phyloP scores from a whole-genome alignment of 2,797 vertebrate species.

The Heterohyrax brucei region DNA sequence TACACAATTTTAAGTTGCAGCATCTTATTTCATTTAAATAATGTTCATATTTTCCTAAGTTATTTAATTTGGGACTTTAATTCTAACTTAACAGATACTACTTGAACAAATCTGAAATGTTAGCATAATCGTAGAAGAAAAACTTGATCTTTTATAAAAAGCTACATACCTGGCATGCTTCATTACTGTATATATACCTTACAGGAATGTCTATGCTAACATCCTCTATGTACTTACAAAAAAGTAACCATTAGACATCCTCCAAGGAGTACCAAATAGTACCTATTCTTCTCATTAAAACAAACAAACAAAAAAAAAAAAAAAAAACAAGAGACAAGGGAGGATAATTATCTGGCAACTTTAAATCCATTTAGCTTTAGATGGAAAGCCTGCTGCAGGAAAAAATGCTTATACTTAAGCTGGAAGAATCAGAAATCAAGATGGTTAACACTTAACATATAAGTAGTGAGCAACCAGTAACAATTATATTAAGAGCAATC shows the following conservation, averaged over 20 bases:
- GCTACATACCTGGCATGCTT: neutral
- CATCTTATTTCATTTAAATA: constrained; percentile 19
- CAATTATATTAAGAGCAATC: neutral
- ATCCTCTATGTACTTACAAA: neutral
- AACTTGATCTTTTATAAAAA: constrained; percentile 36
- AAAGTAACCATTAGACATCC: neutral
- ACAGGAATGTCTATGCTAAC: neutral
- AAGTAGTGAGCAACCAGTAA: neutral
- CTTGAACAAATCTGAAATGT: constrained; percentile 65
- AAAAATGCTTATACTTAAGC: neutral
- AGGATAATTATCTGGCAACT: neutral
- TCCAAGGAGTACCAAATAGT: neutral
- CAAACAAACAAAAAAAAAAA: neutral
- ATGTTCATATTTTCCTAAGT: constrained; percentile 45
- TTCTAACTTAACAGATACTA: neutral
- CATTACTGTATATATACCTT: neutral
- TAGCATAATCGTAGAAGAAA: constrained; percentile 45
- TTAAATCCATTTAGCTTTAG: neutral
- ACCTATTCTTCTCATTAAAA: neutral
- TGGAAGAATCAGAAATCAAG: neutral
- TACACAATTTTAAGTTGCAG: constrained; percentile 43
- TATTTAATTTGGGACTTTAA: constrained; percentile 53
- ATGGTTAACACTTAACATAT: neutral
- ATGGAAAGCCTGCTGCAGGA: neutral
- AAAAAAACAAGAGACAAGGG: neutral